These are phyloP conservation scores for Oasisia sp. DNA, from an alignment of 2,888 invertebrate species.

Conservation along the genomic window DNA sequence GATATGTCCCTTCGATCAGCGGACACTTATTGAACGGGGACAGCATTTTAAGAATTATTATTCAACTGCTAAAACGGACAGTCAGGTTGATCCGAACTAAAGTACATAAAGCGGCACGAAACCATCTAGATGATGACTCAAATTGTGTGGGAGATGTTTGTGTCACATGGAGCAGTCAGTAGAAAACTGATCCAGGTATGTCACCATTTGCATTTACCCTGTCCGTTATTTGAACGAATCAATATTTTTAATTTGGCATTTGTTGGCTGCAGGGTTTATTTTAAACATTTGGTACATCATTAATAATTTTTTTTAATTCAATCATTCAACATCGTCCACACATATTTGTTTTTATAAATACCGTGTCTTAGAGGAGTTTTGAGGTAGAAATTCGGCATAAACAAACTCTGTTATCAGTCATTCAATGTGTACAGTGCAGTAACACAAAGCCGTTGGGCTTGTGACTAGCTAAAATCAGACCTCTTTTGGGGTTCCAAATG, in stretches of 20 bases:
- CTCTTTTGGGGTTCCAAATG: background rate
- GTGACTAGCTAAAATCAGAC: no score
- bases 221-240: background rate
- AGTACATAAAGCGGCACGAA: background rate
- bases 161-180: background rate
- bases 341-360: no score
- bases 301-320: no score
- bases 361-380: no score
- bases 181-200: background rate
- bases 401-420: no score
- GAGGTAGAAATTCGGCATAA: no score
- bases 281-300: background rate
- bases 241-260: background rate
- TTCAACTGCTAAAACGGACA: background rate
- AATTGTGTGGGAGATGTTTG: slow-evolving; percentile 18
- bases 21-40: background rate
- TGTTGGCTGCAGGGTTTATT: background rate
- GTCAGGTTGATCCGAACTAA: background rate
- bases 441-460: no score
- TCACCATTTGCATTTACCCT: no score
- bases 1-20: background rate
- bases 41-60: background rate
- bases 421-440: no score
- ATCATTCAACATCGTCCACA: no score
- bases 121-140: background rate